A percentile compares a stretch with the other conserved stretches of the same genome.
Conservation (phyloP, 2,888 invertebrate genomes). For the Ennomos erosarius region DNA sequence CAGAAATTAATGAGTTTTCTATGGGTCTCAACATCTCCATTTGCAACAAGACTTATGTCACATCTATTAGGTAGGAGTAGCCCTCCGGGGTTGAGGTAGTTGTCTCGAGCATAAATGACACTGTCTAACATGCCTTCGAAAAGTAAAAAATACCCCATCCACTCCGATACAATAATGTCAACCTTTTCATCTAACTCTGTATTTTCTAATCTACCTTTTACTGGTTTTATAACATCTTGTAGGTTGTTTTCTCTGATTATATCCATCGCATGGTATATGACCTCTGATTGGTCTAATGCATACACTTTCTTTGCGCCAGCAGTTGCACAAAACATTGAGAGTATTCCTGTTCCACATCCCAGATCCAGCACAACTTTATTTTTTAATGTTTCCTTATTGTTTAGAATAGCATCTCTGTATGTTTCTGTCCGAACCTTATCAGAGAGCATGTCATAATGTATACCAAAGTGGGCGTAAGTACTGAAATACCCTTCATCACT, state of each 20-base stretch:
- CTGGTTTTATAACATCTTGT: slow-evolving; percentile 89
- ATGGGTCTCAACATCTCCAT: slow-evolving; percentile 91
- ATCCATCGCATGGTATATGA: slow-evolving; percentile 97
- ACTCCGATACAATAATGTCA: slow-evolving; percentile 98
- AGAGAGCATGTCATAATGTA: slow-evolving; percentile 97
- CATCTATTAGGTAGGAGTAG: slow-evolving; percentile 93
- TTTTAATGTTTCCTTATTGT: slow-evolving; percentile 88
- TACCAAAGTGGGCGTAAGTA: slow-evolving; percentile 95
- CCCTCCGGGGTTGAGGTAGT: slow-evolving; percentile 91
- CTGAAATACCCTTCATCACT: slow-evolving; percentile 92
- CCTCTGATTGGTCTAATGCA: slow-evolving; percentile 98
- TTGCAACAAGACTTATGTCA: slow-evolving; percentile 92
- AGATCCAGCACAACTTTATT: slow-evolving; percentile 96
- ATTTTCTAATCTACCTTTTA: slow-evolving; percentile 95
- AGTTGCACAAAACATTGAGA: slow-evolving; percentile 98
- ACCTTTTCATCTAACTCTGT: slow-evolving; percentile 91
- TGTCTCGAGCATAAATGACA: slow-evolving; percentile 94
- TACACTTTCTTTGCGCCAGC: slow-evolving; percentile 96
- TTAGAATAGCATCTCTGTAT: slow-evolving; percentile 93
- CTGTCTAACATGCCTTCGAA: slow-evolving; percentile 99
- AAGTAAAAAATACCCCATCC: slow-evolving; percentile 99
- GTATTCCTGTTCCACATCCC: slow-evolving; percentile 98
- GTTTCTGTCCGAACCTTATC: slow-evolving; percentile 94
- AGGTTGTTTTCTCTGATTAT: slow-evolving; percentile 95
- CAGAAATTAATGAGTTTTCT: slow-evolving; percentile 92